Evolutionary conservation across 2,113 vertebrate species (phyloP), one percentile per base, ranked within the genome.

Genomic region (Cynoglossus semilaevis): DNA sequence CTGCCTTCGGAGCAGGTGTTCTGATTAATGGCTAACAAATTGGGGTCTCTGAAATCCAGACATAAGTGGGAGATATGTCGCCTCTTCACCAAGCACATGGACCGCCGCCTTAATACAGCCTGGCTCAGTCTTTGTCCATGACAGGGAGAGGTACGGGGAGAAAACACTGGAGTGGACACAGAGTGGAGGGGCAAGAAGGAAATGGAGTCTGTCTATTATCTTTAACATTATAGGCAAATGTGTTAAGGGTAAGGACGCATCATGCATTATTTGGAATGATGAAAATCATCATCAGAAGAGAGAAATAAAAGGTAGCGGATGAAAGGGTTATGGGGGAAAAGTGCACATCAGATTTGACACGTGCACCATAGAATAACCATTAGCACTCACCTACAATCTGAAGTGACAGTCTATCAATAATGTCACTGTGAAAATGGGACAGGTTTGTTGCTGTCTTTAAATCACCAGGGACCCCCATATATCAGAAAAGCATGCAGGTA

Each of bases 381-480:
- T 91, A 91, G 88, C 82, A 78, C 85, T 89, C 90, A 89, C 81
- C 85, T 82, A 82, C 84, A 82, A 87, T 90, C 79, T 79, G 76
- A 89, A 87, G 86, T 89, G 91, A 90, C 89, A 90, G 86, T 84
- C 90, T 89, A 91, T 91, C 90, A 92, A 91, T 92, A 91, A 91
- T 84, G 87, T 88, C 83, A 76, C 64, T 81, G 75, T 86, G 88
- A 81, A 90, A 92, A 91, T 91, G 82, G 88, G 91, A 92, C 91
- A 91, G 90, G 88, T 92, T 92, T 92, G 91, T 92, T 91, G 90
- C 89, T 81, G 84, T 87, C 88, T 88, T 75, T 92, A 91, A 92
- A 92, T 92, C 90, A 92, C 64, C 34, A 64, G 83, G 69, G 86
- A 86, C 83, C 78, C 22, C 78, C 72, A 75, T 85, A 77, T 59